A percentile compares a stretch with the other conserved stretches of the same genome.
These are phyloP conservation scores for Protaetia brevitarsis DNA, from an alignment of 1,140 invertebrate species.

Conservation along the genomic window DNA sequence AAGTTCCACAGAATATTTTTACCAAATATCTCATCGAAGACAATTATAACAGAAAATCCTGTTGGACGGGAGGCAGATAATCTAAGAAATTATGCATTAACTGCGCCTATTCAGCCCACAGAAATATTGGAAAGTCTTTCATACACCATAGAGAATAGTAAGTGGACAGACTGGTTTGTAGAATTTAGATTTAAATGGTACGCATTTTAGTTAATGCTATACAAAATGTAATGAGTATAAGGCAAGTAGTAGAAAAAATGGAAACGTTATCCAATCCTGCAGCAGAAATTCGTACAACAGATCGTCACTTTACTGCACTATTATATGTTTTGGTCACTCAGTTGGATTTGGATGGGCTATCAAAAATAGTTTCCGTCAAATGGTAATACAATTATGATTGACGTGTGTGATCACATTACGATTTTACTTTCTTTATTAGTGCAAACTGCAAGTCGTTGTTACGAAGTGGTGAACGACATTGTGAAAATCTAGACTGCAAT, in stretches of 20 bases:
- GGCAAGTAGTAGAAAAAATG: conserved; percentile 50
- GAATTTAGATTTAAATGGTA: background rate
- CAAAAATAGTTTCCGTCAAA: conserved; percentile 37
- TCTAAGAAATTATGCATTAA: conserved; percentile 49
- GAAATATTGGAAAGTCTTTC: conserved; percentile 38
- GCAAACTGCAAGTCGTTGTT: conserved; percentile 28
- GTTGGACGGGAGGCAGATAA: conserved; percentile 52
- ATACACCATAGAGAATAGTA: background rate
- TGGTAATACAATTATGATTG: conserved; percentile 34
- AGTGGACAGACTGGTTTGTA: background rate
- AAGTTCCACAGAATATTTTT: conserved; percentile 43
- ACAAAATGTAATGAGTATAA: conserved; percentile 51
- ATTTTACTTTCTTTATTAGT: conserved; percentile 26
- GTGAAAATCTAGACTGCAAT: conserved; percentile 42
- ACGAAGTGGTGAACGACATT: conserved; percentile 26
- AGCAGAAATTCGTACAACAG: conserved; percentile 27
- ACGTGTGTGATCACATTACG: conserved; percentile 7
- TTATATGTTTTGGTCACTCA: conserved; percentile 51
- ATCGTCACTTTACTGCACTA: conserved; percentile 50
- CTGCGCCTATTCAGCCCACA: conserved; percentile 36
- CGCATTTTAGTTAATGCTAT: conserved; percentile 46
- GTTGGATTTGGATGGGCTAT: conserved; percentile 52
- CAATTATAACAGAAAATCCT: conserved; percentile 56
- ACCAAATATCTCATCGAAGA: conserved; percentile 44
- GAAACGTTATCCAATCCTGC: conserved; percentile 37